Evolutionary conservation across 2,888 invertebrate species (phyloP), one percentile per base, ranked within the genome.

Genomic region (Apotomis betuletana): DNA sequence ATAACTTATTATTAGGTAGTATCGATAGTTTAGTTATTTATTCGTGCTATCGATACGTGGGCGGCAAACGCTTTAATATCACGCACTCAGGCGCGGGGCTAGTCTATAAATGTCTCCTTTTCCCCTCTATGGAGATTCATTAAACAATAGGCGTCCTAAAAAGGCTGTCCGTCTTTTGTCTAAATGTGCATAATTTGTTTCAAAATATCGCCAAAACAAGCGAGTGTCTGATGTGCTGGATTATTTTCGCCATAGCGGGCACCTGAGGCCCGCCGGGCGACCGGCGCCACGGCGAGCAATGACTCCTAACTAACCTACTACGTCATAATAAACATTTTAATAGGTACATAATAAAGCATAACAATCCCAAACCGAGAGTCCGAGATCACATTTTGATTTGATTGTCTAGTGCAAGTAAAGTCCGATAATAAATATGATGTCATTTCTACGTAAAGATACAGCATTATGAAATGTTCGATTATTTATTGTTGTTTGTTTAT

Each of bases 161-260:
- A 57, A 61, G 27, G 38, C 57, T 4, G 51, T 46, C 55, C 67
- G 41, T 64, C 15, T 58, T 69, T 69, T 64, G 57, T 58, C 41
- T 27, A 58, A 64, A 70, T 62, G 69, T 60, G 63, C 68, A 64
- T 75, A 70, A 74, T 72, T 74, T 58, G 55, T 59, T 55, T 41
- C 6, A 69, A 67, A 60, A 69, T 61, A 75, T 80, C 79, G 75
- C 79, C 80, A 83, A 85, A 85, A 80, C 78, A 78, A 76, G 74
- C 77, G 78, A 77, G 79, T 81, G 82, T 75, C 74, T 77, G 77
- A 78, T 79, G 76, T 77, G 79, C 77, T 87, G 88, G 86, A 87
- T 87, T 88, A 90, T 90, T 87, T 90, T 87, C 85, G 89, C 89
- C 83, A 85, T 82, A 82, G 79, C 81, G 79, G 78, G 81, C 80